Conservation (phyloP, 2,797 vertebrate species). For the Rhabdophis nuchalis region DNA sequence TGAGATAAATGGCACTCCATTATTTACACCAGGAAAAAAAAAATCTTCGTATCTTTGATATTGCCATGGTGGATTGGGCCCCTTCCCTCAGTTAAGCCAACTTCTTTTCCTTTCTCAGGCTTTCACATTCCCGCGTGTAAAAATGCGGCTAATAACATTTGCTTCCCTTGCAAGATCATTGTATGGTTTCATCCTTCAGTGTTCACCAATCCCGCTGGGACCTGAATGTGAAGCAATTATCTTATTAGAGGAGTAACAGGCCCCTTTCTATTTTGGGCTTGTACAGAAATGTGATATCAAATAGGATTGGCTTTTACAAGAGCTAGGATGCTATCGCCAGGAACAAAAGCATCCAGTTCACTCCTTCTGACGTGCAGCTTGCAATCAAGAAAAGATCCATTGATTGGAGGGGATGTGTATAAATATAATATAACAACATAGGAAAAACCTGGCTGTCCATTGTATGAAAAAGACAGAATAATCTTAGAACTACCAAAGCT, state of each 20-base stretch:
- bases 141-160: not conserved
- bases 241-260: not conserved
- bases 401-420: not conserved
- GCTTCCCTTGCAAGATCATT: not conserved
- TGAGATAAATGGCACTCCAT: not conserved
- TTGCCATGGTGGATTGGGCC: not conserved
- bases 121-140: not conserved
- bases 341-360: not conserved
- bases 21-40: not conserved
- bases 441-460: not conserved
- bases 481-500: not conserved
- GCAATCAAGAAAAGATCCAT: not conserved
- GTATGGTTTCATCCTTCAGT: not conserved
- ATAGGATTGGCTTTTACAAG: not conserved
- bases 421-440: no score
- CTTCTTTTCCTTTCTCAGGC: not conserved
- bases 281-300: not conserved
- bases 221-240: not conserved
- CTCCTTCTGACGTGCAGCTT: not conserved
- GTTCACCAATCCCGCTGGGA: not conserved
- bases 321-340: not conserved
- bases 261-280: conserved; percentile 7
- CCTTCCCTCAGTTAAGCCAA: not conserved
- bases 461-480: not conserved
- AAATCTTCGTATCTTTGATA: not conserved